Percentiles rank a stretch among this genome's conserved stretches.
phyloP scores from a whole-genome alignment of 2,888 invertebrate species.

The Syrista parreyssii region DNA sequence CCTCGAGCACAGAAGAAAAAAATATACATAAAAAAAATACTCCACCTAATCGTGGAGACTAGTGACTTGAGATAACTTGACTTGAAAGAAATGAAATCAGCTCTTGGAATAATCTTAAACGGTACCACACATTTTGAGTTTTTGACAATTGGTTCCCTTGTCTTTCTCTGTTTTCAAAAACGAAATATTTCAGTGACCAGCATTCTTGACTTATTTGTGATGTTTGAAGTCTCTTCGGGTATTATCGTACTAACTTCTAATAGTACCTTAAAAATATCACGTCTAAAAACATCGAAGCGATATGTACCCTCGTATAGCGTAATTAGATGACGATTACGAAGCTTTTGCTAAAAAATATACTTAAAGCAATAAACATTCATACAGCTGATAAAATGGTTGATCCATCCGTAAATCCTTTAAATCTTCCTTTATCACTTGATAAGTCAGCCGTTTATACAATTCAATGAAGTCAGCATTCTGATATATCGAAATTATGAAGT shows the following conservation, averaged over 20 bases:
- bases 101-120: background rate
- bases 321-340: background rate
- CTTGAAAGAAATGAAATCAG: constrained; percentile 35
- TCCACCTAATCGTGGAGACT: constrained; percentile 47
- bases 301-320: background rate
- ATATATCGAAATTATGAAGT: background rate
- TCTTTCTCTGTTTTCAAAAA: background rate
- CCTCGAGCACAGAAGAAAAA: constrained; percentile 21
- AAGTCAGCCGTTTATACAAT: background rate
- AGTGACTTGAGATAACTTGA: constrained; percentile 50
- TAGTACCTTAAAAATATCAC: background rate
- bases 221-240: background rate
- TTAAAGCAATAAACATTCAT: background rate
- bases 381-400: background rate
- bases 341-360: background rate
- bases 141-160: background rate
- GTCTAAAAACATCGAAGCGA: background rate
- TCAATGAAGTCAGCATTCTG: background rate
- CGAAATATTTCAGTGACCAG: background rate
- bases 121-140: background rate
- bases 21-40: constrained; percentile 51
- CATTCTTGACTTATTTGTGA: background rate
- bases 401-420: background rate
- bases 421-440: background rate
- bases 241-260: background rate